Base-by-base conservation (phyloP, 2,797 vertebrate species). In the Manis javanica region DNA sequence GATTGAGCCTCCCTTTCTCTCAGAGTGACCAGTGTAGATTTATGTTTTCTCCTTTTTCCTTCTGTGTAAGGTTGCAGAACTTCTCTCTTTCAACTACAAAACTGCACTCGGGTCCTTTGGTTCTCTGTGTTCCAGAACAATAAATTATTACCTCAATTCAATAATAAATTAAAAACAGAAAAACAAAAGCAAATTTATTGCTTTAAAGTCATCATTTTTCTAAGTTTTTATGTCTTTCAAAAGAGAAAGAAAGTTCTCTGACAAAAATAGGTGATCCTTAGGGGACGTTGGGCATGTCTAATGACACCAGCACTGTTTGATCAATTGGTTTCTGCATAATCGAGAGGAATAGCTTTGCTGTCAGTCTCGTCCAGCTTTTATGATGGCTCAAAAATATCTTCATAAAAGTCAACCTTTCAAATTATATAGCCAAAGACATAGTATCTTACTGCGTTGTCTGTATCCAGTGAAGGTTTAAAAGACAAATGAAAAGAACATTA, bases 381-480 rank as follows among this genome's bases (percentile, higher is more conserved):
- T 57, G 34, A 66, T 7, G 63, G 39, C 75, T 96, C 55, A 81
- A 92, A 95, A 96, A 91, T 75, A 21, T 7, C 63, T 82, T 91
- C 66, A 84, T 94, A 95, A 96, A 97, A 96, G 86, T 66, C 68
- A 90, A 18, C 34, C 53, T 85, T 79, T 90, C 49, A 87, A 92
- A 91, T 88, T 94, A 78, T 55, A 77, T 53, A 72, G 77, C 49
- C 79, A 89, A 79, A 87, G 79, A 31, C 74, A 68, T 37, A 68
- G 59, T 83, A 71, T 86, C 57, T 37, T 72, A 34, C 24, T 88
- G 93, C 49, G 49, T 91, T 90, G 72, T 66, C 84, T 89, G 19
- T 74, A 63, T 90, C 95, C 91, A 91, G 81, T 92, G 84, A 91
- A 93, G 49, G 2, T 75, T 96, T 93, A 91, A 95, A 96, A 95